phyloP scores from a whole-genome alignment of 2,113 vertebrate species.

The Cephalopholis sonnerati region DNA sequence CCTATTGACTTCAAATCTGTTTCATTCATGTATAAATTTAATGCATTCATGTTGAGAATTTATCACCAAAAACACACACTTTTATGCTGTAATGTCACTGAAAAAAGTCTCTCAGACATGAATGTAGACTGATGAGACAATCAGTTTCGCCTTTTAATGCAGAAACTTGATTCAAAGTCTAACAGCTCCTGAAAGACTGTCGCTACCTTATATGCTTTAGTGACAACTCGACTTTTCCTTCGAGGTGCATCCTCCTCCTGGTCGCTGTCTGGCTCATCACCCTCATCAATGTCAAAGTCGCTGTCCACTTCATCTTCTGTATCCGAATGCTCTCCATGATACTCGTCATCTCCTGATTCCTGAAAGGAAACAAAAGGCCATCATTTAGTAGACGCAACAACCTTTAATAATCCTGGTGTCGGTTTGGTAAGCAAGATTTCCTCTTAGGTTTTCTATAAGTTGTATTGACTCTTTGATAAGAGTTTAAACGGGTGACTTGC shows the following conservation, averaged over 20 bases:
- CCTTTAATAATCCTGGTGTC: too few relatives aligned
- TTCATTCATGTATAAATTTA: neutral
- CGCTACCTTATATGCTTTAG: conserved; percentile 94
- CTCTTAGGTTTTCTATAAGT: neutral
- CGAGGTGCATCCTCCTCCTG: conserved; percentile 92
- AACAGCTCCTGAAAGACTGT: neutral
- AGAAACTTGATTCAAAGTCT: conserved; percentile 1
- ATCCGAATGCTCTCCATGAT: conserved; percentile 94
- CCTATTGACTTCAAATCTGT: neutral
- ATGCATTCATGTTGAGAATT: neutral
- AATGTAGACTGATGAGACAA: neutral
- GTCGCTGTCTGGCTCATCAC: conserved; percentile 94
- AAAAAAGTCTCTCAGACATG: neutral
- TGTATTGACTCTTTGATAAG: neutral
- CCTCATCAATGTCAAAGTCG: conserved; percentile 97
- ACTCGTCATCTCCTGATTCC: conserved; percentile 97
- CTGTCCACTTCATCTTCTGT: conserved; percentile 98
- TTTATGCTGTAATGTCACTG: neutral
- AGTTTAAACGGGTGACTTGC: neutral
- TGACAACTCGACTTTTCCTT: conserved; percentile 91
- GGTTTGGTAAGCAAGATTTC: neutral
- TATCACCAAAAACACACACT: neutral
- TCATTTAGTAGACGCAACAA: neutral
- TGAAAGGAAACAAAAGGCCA: conserved; percentile 57
- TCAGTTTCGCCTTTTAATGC: neutral